These are phyloP conservation scores for Proteles cristata DNA, from an alignment of 2,113 vertebrate species.

Conservation along the genomic window DNA sequence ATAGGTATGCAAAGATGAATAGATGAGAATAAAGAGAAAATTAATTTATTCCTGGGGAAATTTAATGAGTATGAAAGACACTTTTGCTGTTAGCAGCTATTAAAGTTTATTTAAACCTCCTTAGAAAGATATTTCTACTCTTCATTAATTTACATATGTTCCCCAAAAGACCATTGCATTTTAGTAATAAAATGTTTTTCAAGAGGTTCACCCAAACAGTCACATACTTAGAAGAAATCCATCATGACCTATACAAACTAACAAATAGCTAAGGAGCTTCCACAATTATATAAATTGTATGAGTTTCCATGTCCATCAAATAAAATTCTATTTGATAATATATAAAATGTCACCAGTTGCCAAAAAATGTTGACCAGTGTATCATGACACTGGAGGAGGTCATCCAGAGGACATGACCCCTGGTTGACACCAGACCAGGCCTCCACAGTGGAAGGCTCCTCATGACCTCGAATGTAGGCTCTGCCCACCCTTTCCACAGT, in stretches of 20 bases:
- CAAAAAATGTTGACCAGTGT: background rate
- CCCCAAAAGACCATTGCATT: background rate
- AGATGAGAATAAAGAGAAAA: background rate
- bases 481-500: background rate
- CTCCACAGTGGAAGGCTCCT: background rate
- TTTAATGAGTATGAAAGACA: conserved; percentile 6
- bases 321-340: background rate
- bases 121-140: background rate
- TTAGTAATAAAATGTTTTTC: conserved; percentile 17
- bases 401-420: background rate
- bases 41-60: background rate
- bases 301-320: background rate
- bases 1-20: background rate
- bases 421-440: background rate
- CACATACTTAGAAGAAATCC: background rate
- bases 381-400: background rate
- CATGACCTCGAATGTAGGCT: background rate
- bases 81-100: background rate
- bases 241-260: background rate
- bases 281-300: background rate
- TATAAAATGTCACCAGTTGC: background rate
- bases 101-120: background rate
- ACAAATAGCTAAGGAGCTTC: background rate
- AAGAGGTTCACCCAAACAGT: background rate
- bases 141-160: background rate